phyloP scores from a whole-genome alignment of 2,888 invertebrate genomes.

The Cerceris ruficornis region DNA sequence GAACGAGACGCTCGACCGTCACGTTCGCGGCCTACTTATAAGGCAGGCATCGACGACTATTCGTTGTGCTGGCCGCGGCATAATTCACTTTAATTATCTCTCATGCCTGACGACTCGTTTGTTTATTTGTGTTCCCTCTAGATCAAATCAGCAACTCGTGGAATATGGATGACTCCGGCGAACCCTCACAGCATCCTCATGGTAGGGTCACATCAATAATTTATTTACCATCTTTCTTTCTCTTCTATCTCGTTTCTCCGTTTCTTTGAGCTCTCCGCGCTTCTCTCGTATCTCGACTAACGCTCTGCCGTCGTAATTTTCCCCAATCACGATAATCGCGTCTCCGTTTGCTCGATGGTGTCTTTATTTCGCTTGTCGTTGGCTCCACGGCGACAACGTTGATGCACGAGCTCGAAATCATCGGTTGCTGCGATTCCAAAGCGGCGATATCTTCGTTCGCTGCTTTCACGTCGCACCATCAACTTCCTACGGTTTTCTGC shows the following conservation, averaged over 20 bases:
- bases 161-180: constrained; percentile 81
- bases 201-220: constrained; percentile 70
- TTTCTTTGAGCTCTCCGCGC: constrained; percentile 3
- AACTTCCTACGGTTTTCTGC: too few species aligned
- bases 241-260: background rate
- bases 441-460: too few species aligned
- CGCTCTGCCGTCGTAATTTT: background rate
- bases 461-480: too few species aligned
- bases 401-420: too few species aligned
- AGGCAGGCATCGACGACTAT: background rate
- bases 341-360: background rate
- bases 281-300: background rate
- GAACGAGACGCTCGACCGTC: constrained; percentile 33
- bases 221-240: constrained; percentile 44
- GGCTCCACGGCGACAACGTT: too few species aligned
- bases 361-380: background rate
- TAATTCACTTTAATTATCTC: constrained; percentile 65
- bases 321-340: background rate
- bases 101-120: constrained; percentile 48
- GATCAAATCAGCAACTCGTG: constrained; percentile 82
- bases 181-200: constrained; percentile 80
- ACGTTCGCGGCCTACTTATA: constrained; percentile 4
- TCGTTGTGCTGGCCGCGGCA: constrained; percentile 26
- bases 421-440: too few species aligned
- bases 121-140: constrained; percentile 66